Base-by-base conservation (phyloP, 2,888 invertebrate species). In the Sussaba pulchella region DNA sequence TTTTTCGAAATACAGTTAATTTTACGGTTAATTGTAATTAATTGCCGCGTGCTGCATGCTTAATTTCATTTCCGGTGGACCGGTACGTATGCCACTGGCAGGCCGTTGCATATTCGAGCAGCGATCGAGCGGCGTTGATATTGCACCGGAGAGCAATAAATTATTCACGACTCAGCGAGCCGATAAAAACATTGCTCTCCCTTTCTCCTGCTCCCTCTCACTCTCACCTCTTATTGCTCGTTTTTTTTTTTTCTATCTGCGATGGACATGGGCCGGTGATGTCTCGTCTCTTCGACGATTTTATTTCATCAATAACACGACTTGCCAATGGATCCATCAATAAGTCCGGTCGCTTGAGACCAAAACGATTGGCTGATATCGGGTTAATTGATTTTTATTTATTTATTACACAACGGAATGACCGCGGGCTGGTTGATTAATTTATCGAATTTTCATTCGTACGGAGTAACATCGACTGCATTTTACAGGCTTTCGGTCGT, bases 91-190 rank as follows among this genome's bases (percentile, higher is more conserved):
- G 17, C n/a, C 24, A 52, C 17, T n/a, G n/a, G 57, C 9, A 14
- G 5, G 14, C 14, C 57, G 31, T 36, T 31, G 17, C 10, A 57
- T 24, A 57, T 57, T 45, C 54, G 45, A 70, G 54, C 50, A 31
- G 24, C 70, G 43, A 70, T 70, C 70, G 54, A 43, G 70, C 66
- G 24, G 57, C 50, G 52, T 19, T 71, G 69, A 47, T 50, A 43
- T 79, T 71, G 71, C 59, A 52, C 57, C 45, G 57, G 64, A 36
- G 70, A 47, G 57, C 71, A 66, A 77, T 77, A 71, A 77, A 77
- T 77, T 77, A 71, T 59, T 77, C 66, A 71, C 71, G 64, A 71
- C 21, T 71, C 77, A 71, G 17, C 71, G 71, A 66, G 19, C 71
- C 71, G 77, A 71, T 66, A 71, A 71, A 77, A 57, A 59, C 71